phyloP scores from a whole-genome alignment of 2,888 invertebrate species.

The Eupithecia subumbrata region DNA sequence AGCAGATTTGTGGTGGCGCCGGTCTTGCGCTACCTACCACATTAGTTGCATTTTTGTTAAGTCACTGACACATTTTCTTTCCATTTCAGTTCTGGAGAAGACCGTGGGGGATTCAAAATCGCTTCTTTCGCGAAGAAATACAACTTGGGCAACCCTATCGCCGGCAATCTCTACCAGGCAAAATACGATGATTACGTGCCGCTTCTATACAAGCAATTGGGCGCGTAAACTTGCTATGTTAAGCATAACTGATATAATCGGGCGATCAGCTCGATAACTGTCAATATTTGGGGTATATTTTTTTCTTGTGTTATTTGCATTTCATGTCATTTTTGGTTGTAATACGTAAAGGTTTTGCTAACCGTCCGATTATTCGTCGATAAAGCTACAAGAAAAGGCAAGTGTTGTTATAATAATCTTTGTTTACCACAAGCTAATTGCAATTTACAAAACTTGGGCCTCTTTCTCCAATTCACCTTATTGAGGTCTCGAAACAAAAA shows the following conservation, averaged over 20 bases:
- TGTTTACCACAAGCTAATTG: neutral
- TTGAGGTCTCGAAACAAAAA: neutral
- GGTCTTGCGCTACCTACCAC: too few species aligned
- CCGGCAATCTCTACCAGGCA: slow-evolving; percentile 92
- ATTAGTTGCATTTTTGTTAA: too few species aligned
- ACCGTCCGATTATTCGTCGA: neutral
- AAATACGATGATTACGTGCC: slow-evolving; percentile 92
- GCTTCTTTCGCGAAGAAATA: slow-evolving; percentile 89
- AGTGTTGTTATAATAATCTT: neutral
- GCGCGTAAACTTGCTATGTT: slow-evolving; percentile 50
- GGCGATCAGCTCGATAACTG: neutral
- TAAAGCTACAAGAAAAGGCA: too few species aligned
- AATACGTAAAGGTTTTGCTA: neutral
- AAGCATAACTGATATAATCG: neutral
- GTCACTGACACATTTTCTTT: neutral
- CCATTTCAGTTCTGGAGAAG: slow-evolving; percentile 69
- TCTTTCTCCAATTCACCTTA: neutral
- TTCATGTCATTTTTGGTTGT: neutral
- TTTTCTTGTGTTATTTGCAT: neutral
- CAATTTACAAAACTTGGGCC: neutral
- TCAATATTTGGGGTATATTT: neutral
- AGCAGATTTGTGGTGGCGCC: too few species aligned
- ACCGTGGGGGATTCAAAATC: slow-evolving; percentile 72
- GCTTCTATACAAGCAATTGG: slow-evolving; percentile 75
- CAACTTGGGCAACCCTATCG: slow-evolving; percentile 88